These are phyloP conservation scores for Hydrolagus affinis DNA, from an alignment of 2,113 vertebrate species.

Conservation along the genomic window DNA sequence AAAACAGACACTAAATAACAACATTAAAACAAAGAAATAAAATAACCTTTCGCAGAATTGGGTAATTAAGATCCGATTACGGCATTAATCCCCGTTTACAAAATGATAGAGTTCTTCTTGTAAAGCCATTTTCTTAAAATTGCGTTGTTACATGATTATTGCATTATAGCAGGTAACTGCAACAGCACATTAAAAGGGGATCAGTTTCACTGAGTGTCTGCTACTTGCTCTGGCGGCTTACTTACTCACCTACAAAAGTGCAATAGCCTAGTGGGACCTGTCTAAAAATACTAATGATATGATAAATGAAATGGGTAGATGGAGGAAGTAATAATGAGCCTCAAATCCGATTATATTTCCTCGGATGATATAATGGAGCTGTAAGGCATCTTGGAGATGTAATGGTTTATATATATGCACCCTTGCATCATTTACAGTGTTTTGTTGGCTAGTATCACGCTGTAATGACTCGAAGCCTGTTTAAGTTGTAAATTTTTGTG, in stretches of 20 bases:
- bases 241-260: conserved; percentile 43
- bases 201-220: conserved; percentile 41
- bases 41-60: conserved; percentile 60
- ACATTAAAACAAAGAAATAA: conserved; percentile 73
- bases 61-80: conserved; percentile 71
- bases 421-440: conserved; percentile 46
- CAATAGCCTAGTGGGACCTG: conserved; percentile 36
- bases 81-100: conserved; percentile 50
- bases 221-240: conserved; percentile 38
- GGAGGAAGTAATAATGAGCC: conserved; percentile 45
- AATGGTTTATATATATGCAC: conserved; percentile 58
- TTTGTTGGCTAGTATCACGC: conserved; percentile 24
- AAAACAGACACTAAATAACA: conserved; percentile 82
- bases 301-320: conserved; percentile 49
- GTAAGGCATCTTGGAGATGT: conserved; percentile 52
- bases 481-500: conserved; percentile 26
- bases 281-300: conserved; percentile 47
- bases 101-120: conserved; percentile 49
- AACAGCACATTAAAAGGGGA: conserved; percentile 40
- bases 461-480: conserved; percentile 19
- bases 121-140: conserved; percentile 53
- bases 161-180: conserved; percentile 48
- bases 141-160: conserved; percentile 48
- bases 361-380: conserved; percentile 48
- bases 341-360: conserved; percentile 53